A percentile compares a stretch with the other conserved stretches of the same genome.
Conservation (phyloP, 2,888 invertebrate genomes). For the Nomada flava region DNA sequence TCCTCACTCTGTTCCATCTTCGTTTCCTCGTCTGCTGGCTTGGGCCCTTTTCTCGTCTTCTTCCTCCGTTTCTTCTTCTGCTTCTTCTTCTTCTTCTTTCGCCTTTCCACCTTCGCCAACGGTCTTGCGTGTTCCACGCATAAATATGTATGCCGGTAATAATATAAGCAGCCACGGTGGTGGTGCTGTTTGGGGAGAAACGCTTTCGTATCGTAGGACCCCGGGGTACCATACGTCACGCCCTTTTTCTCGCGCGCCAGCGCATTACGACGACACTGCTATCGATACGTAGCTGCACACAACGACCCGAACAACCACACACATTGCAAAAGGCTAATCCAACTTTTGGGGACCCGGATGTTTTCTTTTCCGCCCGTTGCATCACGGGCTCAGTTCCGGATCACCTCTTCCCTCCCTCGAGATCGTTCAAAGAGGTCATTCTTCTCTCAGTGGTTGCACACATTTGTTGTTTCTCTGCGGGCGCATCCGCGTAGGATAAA, state of each 20-base stretch:
- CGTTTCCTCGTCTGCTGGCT: slow-evolving; percentile 43
- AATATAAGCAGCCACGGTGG: slow-evolving; percentile 74
- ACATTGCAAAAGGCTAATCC: not conserved
- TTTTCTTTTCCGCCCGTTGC: not conserved
- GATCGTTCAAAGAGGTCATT: not conserved
- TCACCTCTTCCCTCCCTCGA: not conserved
- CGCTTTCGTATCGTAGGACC: slow-evolving; percentile 71
- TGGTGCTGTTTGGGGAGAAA: slow-evolving; percentile 71
- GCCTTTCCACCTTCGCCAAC: slow-evolving; percentile 42
- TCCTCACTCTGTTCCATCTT: slow-evolving; percentile 53
- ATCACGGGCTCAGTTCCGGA: not conserved
- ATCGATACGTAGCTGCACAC: slow-evolving; percentile 17
- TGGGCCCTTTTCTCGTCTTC: slow-evolving; percentile 44
- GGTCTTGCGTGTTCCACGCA: slow-evolving; percentile 68
- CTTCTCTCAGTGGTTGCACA: not conserved
- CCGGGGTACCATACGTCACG: slow-evolving; percentile 70
- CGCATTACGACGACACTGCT: slow-evolving; percentile 36
- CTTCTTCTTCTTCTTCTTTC: slow-evolving; percentile 29
- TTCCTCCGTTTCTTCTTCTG: slow-evolving; percentile 37
- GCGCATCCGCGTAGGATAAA: no score
- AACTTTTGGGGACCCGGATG: slow-evolving; percentile 22
- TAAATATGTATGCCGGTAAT: slow-evolving; percentile 80
- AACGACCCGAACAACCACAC: not conserved
- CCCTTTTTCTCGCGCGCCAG: slow-evolving; percentile 66
- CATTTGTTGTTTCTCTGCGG: no score